These are phyloP conservation scores for Sardinella longiceps DNA, from an alignment of 2,797 vertebrate species.

Conservation along the genomic window DNA sequence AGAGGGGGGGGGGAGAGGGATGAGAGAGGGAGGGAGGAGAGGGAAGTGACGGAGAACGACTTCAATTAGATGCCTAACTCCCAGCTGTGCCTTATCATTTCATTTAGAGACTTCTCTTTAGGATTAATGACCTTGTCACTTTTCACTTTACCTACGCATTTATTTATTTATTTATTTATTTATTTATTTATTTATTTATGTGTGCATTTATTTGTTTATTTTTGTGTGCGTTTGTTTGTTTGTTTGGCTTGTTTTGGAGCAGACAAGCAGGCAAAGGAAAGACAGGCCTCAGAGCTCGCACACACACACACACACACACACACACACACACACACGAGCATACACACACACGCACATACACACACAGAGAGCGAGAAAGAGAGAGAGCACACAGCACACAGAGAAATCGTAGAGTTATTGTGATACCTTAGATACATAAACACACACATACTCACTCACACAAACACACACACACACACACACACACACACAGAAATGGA, in stretches of 20 bases:
- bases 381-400: too few species aligned
- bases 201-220: too few species aligned
- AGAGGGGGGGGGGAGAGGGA: too few species aligned
- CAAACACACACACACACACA: too few species aligned
- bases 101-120: conserved; percentile 7
- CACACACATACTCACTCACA: too few species aligned
- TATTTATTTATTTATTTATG: background rate
- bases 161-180: too few species aligned
- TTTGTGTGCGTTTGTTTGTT: too few species aligned
- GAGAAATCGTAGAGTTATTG: too few species aligned
- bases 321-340: background rate
- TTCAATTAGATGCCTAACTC: conserved; percentile 16
- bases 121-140: conserved; percentile 29
- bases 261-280: background rate
- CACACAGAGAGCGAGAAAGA: too few species aligned
- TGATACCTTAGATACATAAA: too few species aligned
- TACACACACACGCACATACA: background rate
- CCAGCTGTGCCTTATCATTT: conserved; percentile 23
- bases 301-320: background rate
- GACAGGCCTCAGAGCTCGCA: background rate
- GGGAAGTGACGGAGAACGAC: background rate
- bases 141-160: background rate
- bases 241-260: background rate
- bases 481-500: background rate
- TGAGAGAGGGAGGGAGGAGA: too few species aligned